phyloP scores from a whole-genome alignment of 1,140 invertebrate species.

The Achatina immaculata region DNA sequence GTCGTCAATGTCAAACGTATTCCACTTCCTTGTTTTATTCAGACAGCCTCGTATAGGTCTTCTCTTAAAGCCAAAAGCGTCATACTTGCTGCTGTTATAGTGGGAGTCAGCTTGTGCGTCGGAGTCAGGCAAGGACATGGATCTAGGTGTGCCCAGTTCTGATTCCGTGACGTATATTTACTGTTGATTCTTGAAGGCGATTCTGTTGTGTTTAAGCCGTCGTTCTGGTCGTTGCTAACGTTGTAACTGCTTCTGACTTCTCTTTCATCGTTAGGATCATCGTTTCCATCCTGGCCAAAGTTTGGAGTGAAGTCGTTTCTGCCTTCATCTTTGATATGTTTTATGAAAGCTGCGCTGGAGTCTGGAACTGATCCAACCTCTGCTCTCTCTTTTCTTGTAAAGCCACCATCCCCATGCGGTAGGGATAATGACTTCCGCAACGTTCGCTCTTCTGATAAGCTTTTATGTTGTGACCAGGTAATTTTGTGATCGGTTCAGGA shows the following conservation, averaged over 20 bases:
- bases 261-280: background rate
- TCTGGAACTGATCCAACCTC: background rate
- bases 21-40: background rate
- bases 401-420: background rate
- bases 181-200: no score
- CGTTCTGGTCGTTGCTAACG: no score
- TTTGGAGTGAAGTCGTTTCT: background rate
- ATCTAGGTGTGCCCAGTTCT: background rate
- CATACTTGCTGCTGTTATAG: background rate
- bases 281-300: background rate
- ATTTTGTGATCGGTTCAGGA: constrained; percentile 7
- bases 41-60: background rate
- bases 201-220: no score
- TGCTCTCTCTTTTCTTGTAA: background rate
- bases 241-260: background rate
- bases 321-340: background rate
- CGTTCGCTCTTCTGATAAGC: background rate
- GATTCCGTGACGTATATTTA: no score
- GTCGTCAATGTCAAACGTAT: background rate
- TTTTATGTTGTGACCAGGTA: constrained; percentile 9
- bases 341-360: background rate
- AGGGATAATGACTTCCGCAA: background rate
- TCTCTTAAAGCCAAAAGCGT: background rate
- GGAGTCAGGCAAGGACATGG: background rate
- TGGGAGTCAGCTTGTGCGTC: background rate